Evolutionary conservation across 2,888 invertebrate genomes (phyloP).

Genomic region (Oegoconia quadripuncta): DNA sequence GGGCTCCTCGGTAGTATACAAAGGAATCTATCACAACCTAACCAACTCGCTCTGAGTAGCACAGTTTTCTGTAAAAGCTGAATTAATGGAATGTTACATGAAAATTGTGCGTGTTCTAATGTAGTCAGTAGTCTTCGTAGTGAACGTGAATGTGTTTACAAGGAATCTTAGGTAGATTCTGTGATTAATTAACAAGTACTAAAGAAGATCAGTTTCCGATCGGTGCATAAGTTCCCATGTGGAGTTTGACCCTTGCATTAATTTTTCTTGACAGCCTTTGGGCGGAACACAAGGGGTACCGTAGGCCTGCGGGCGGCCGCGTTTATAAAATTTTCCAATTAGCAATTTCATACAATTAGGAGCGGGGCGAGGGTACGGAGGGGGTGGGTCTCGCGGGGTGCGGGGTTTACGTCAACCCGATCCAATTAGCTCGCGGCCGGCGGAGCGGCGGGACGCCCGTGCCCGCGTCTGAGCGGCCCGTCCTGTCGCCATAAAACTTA

Average conservation of each 20-base stretch:
- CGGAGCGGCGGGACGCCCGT: conserved; percentile 69
- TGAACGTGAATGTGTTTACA: conserved; percentile 2
- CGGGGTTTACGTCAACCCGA: conserved; percentile 71
- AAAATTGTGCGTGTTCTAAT: neutral
- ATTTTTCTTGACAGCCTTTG: conserved; percentile 44
- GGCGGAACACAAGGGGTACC: conserved; percentile 37
- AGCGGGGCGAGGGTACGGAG: conserved; percentile 48
- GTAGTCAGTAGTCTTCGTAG: conserved; percentile 2
- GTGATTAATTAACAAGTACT: conserved; percentile 18
- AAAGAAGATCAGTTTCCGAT: conserved; percentile 8
- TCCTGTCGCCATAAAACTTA: conserved; percentile 81
- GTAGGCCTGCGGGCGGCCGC: conserved; percentile 68
- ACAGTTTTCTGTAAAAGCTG: too few relatives aligned
- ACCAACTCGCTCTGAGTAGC: too few relatives aligned
- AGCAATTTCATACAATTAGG: conserved; percentile 79
- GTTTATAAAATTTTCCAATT: conserved; percentile 79
- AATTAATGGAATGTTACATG: too few relatives aligned
- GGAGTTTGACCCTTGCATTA: conserved; percentile 41
- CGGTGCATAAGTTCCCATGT: conserved; percentile 3
- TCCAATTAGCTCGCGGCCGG: conserved; percentile 78
- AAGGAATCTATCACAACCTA: too few relatives aligned
- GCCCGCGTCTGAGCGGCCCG: conserved; percentile 55
- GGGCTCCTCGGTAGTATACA: too few relatives aligned
- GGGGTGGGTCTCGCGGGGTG: conserved; percentile 36
- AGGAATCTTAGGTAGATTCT: conserved; percentile 16